Evolutionary conservation across 2,888 invertebrate species (phyloP).

Genomic region (Drosophila anomalata): DNA sequence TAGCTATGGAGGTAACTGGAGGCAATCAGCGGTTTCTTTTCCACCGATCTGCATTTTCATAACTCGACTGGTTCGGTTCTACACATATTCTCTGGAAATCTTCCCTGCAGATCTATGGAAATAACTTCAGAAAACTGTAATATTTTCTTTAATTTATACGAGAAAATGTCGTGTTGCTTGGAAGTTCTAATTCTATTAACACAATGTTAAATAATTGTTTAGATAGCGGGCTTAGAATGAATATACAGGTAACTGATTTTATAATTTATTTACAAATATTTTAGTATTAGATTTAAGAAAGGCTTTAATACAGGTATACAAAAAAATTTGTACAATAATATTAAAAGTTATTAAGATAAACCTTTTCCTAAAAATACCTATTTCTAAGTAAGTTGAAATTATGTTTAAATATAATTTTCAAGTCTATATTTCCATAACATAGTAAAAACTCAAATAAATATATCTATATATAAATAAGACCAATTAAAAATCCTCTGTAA

Average conservation of each 20-base stretch:
- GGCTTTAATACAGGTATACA: no score
- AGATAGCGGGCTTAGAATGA: no score
- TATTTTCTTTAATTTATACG: background rate
- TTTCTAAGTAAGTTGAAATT: no score
- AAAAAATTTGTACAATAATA: no score
- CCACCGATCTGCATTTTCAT: background rate
- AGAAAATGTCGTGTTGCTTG: background rate
- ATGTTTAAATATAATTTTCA: no score
- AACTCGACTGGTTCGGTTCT: slow-evolving; percentile 4
- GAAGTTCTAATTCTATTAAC: background rate
- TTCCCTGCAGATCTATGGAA: background rate
- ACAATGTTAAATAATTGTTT: no score
- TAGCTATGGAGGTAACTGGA: slow-evolving; percentile 39
- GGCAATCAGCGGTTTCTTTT: slow-evolving; percentile 26
- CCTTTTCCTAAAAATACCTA: no score
- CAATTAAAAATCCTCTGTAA: background rate
- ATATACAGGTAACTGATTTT: background rate
- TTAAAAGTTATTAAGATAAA: no score
- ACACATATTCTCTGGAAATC: background rate
- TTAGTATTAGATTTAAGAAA: background rate
- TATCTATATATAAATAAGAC: no score
- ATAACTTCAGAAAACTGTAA: background rate
- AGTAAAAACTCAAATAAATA: no score
- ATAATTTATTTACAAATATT: background rate
- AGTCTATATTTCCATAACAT: no score